A percentile compares a stretch with the other conserved stretches of the same genome.
Evolutionary conservation across 2,113 vertebrate species (phyloP).

Genomic region (Holacanthus passer): DNA sequence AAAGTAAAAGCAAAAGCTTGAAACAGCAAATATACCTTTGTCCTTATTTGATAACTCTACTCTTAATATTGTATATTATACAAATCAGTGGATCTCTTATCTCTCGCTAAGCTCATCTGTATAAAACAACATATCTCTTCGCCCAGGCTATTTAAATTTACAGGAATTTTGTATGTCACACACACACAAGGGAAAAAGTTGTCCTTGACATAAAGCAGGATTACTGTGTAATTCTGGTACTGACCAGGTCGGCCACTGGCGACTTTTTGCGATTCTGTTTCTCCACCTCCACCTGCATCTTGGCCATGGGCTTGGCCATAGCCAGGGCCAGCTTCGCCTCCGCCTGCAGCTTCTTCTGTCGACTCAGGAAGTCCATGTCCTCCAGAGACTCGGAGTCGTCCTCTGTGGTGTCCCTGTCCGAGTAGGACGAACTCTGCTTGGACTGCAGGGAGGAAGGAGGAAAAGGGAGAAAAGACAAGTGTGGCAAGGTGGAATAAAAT

Average conservation of each 20-base stretch:
- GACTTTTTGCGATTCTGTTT: slow-evolving; percentile 99
- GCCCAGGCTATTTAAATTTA: neutral
- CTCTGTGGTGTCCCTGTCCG: slow-evolving; percentile 97
- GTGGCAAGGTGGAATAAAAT: neutral
- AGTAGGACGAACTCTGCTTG: slow-evolving; percentile 99
- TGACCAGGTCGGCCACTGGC: slow-evolving; percentile 96
- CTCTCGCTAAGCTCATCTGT: neutral
- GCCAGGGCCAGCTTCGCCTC: slow-evolving; percentile 98
- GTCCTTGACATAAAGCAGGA: neutral
- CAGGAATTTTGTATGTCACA: neutral
- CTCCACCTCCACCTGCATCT: slow-evolving; percentile 99
- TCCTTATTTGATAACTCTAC: neutral
- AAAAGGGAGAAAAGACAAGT: neutral
- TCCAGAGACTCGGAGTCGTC: slow-evolving; percentile 97
- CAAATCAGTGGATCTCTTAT: neutral
- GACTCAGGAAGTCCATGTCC: slow-evolving; percentile 97
- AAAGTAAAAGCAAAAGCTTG: slow-evolving; percentile 32
- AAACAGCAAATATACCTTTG: neutral
- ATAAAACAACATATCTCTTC: neutral
- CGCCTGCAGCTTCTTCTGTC: slow-evolving; percentile 97
- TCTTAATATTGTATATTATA: neutral
- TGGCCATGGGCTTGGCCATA: slow-evolving; percentile 99
- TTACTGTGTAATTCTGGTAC: slow-evolving; percentile 53
- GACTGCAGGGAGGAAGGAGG: slow-evolving; percentile 81
- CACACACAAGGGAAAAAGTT: neutral